Evolutionary conservation across 2,797 vertebrate genomes (phyloP).

Genomic region (Lindbergichthys nudifrons): DNA sequence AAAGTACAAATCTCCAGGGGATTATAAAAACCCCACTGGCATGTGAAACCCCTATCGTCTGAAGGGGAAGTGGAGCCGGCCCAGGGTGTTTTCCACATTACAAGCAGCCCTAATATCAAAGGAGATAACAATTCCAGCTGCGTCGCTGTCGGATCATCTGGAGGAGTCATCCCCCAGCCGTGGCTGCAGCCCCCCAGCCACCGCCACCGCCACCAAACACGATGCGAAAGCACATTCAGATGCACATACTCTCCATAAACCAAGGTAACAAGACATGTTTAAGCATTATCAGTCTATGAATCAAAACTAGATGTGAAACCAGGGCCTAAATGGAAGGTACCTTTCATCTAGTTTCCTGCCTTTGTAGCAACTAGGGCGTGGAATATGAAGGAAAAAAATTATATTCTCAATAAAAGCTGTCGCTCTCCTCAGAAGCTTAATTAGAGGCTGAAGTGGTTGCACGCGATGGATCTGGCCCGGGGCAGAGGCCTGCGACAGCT

Average conservation of each 20-base stretch:
- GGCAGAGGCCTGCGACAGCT: slow-evolving; percentile 69
- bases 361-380: slow-evolving; percentile 42
- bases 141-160: slow-evolving; percentile 80
- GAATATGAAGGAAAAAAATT: slow-evolving; percentile 45
- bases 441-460: slow-evolving; percentile 80
- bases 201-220: slow-evolving; percentile 25
- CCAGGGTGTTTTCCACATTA: slow-evolving; percentile 85
- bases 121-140: slow-evolving; percentile 87
- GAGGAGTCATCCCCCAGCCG: slow-evolving; percentile 74
- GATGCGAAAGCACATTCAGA: slow-evolving; percentile 37
- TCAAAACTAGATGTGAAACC: slow-evolving; percentile 8
- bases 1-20: slow-evolving; percentile 73
- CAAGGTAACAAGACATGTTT: slow-evolving; percentile 2
- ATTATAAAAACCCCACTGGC: slow-evolving; percentile 80
- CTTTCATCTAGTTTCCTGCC: slow-evolving; percentile 33
- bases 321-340: background rate
- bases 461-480: slow-evolving; percentile 76
- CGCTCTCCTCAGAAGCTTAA: slow-evolving; percentile 78
- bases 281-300: background rate
- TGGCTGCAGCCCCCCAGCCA: slow-evolving; percentile 22
- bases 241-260: slow-evolving; percentile 25
- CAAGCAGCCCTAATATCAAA: slow-evolving; percentile 82
- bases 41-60: slow-evolving; percentile 77
- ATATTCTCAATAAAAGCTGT: slow-evolving; percentile 76
- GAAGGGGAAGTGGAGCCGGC: slow-evolving; percentile 79